Conservation (phyloP, 2,797 vertebrate genomes). For the Lagorchestes hirsutus region DNA sequence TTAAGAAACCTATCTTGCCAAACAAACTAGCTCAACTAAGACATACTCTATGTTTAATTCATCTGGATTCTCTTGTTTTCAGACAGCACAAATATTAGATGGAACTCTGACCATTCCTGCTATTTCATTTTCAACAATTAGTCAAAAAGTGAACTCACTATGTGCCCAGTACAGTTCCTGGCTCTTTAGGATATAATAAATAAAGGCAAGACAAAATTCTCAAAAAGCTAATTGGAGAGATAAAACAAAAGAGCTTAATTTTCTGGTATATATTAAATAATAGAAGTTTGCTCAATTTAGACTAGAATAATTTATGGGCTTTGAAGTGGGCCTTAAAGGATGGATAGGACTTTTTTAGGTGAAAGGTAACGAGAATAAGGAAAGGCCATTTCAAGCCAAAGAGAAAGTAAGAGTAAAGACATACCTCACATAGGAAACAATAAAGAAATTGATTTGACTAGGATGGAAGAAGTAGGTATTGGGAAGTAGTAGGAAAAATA, state of each 20-base stretch:
- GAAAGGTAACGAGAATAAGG: neutral
- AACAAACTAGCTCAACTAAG: neutral
- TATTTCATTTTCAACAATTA: slow-evolving; percentile 32
- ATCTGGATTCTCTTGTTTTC: slow-evolving; percentile 26
- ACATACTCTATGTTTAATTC: slow-evolving; percentile 1
- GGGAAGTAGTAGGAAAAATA: neutral
- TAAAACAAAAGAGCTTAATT: neutral
- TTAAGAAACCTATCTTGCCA: neutral
- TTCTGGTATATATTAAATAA: slow-evolving; percentile 6
- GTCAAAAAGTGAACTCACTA: slow-evolving; percentile 12
- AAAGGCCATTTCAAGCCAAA: neutral
- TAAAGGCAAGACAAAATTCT: neutral
- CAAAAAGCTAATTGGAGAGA: neutral
- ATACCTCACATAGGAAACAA: neutral
- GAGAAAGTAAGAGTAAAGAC: neutral
- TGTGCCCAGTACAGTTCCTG: neutral
- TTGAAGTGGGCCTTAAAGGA: neutral
- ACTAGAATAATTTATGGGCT: neutral
- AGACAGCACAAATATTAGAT: neutral
- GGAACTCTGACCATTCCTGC: slow-evolving; percentile 36
- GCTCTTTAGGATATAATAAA: neutral
- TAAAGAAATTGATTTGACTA: neutral
- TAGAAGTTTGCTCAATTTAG: neutral
- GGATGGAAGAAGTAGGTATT: neutral
- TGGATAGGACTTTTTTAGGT: neutral